Evolutionary conservation across 1,140 invertebrate genomes (phyloP), one percentile per base, ranked within the genome.

Genomic region (Diorhabda elongata): DNA sequence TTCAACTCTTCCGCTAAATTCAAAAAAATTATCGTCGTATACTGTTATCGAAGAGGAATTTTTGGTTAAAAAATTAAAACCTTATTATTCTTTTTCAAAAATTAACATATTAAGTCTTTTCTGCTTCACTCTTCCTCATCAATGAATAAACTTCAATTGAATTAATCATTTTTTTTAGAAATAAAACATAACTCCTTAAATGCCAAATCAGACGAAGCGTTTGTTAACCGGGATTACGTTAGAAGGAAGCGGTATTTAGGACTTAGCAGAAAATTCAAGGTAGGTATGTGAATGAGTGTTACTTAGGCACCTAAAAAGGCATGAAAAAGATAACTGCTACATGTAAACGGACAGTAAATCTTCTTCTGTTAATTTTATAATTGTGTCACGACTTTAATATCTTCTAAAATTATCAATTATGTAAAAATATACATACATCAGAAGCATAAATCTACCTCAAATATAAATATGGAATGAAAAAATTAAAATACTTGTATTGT

Each of bases 261-360:
- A 41, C 61, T 79, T 6, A 76, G 75, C 44, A 77, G 69, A 68
- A 72, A 68, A 47, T 78, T 74, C 67, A 79, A 79, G 74, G 78
- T 79, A 75, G 68, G 9, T 5, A 5, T 44, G 6, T 9, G 56
- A 5, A n/a, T 7, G 7, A 41, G 6, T 26, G 2, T 45, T 11
- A 11, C 11, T 11, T 45, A 65, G 4, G 4, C 5, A 61, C 9
- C 0, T 41, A 26, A 3, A 45, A 5, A 0, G 7, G 7, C 52
- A 2, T 64, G 11, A 9, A 26, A n/a, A 52, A 52, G 9, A 9
- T 6, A 52, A 52, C 26, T 26, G 1, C 47, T 5, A 52, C 5
- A 9, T 52, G 2, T 52, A 6, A 9, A 52, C 9, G 5, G 9
- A 52, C 47, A 52, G 9, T 52, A 9, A 9, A 9, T 6, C 1